Conservation (phyloP, 2,113 vertebrate genomes). For the Brachyistius frenatus region DNA sequence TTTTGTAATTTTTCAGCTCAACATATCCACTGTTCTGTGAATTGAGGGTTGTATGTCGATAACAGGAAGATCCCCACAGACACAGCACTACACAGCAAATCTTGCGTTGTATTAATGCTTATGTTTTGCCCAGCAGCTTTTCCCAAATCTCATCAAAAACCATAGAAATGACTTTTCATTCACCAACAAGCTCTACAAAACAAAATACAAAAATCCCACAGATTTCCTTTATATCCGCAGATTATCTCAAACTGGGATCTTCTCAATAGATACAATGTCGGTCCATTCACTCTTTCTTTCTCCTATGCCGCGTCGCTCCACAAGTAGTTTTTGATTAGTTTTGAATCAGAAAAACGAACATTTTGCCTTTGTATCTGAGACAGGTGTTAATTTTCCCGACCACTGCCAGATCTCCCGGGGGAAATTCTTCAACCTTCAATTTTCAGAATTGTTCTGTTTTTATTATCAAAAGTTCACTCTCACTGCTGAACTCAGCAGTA, state of each 20-base stretch:
- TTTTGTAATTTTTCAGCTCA: too few species aligned
- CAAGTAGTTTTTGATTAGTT: conserved; percentile 5
- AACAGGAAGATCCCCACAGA: background rate
- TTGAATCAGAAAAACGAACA: conserved; percentile 4
- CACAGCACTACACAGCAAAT: background rate
- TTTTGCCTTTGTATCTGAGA: conserved; percentile 16
- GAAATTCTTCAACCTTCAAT: conserved; percentile 17
- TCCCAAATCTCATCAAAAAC: conserved; percentile 23
- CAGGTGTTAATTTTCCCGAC: conserved; percentile 40
- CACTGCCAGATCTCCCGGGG: background rate
- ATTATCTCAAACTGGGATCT: background rate
- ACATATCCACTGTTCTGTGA: too few species aligned
- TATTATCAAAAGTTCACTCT: conserved; percentile 13
- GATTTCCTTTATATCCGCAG: background rate
- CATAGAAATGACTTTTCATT: background rate
- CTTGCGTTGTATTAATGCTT: background rate
- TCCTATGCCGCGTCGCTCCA: background rate
- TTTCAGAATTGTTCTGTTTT: conserved; percentile 6
- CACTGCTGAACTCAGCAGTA: conserved; percentile 3
- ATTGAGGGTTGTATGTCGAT: background rate
- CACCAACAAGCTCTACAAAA: too few species aligned
- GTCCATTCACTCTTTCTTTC: background rate
- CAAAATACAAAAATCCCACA: background rate
- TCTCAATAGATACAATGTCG: background rate
- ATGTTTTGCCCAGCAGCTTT: conserved; percentile 7